Evolutionary conservation across 2,113 vertebrate species (phyloP), one percentile per base, ranked within the genome.

Genomic region (Rhinolophus sinicus): DNA sequence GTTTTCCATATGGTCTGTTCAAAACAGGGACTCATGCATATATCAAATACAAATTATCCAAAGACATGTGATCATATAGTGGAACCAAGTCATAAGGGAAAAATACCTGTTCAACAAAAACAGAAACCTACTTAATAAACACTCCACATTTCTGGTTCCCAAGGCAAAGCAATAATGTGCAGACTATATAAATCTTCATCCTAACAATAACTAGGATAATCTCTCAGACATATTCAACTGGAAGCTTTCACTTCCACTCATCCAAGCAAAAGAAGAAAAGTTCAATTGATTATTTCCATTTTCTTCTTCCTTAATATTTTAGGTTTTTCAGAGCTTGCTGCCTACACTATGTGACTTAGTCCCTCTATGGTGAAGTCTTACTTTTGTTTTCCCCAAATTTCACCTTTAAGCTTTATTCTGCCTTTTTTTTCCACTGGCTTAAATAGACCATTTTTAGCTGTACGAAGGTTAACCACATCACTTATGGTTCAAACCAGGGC

Each of bases 31-130:
- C 52, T 96, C 96, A 94, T 75, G 96, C 93, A 98, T 98, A 98
- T 84, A 98, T 98, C 97, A 98, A 98, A 98, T 96, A 75, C 97
- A 98, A 98, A 98, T 98, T 98, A 98, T 97, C 93, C 97, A 98
- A 98, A 98, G 96, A 98, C 97, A 97, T 95, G 97, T 47, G 92
- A 98, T 97, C 95, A 97, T 96, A 97, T 9, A 98, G 86, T 97
- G 97, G 97, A 98, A 98, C 96, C 97, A 95, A 97, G 94, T 96
- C 97, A 72, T 98, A 98, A 98, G 72, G 97, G 93, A 95, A 97
- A 98, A 95, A 98, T 98, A 98, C 91, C 94, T 98, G 94, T 92
- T 97, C 97, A 96, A 98, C 89, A 98, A 98, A 98, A 98, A 75
- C 96, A 98, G 97, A 98, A 98, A 95, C 81, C 96, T 94, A 88